A percentile compares a stretch with the other conserved stretches of the same genome.
These are phyloP conservation scores for Cephus sareptanus DNA, from an alignment of 2,888 invertebrate genomes.

Conservation along the genomic window DNA sequence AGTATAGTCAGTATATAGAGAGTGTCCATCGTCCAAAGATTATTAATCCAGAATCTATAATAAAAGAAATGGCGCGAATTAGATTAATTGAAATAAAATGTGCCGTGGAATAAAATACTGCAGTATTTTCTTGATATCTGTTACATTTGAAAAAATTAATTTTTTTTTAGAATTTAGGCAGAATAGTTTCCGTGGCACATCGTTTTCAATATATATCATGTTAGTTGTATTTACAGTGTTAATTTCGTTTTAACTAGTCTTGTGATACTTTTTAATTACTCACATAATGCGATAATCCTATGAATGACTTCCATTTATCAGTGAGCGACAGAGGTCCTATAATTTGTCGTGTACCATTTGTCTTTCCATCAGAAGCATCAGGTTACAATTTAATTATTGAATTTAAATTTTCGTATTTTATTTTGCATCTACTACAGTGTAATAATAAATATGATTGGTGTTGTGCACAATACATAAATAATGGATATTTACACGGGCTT, in stretches of 20 bases:
- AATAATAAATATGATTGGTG: slow-evolving; percentile 59
- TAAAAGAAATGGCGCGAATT: not conserved
- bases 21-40: not conserved
- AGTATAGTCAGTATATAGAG: not conserved
- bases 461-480: slow-evolving; percentile 58
- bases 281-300: not conserved
- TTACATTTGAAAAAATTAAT: too few relatives aligned
- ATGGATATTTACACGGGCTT: slow-evolving; percentile 60
- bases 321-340: not conserved
- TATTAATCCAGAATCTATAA: not conserved
- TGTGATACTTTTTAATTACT: not conserved
- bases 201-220: not conserved
- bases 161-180: not conserved
- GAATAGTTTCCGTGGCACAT: not conserved
- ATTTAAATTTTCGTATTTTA: slow-evolving; percentile 49
- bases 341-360: not conserved
- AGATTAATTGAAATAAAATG: not conserved
- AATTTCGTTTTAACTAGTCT: not conserved
- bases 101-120: not conserved
- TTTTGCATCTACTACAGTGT: slow-evolving; percentile 58
- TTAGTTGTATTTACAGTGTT: not conserved
- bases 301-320: not conserved
- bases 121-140: not conserved
- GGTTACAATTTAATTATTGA: not conserved
- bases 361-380: not conserved